Evolutionary conservation across 1,140 invertebrate species (phyloP), one percentile per base, ranked within the genome.

Genomic region (Trichonephila inaurata): DNA sequence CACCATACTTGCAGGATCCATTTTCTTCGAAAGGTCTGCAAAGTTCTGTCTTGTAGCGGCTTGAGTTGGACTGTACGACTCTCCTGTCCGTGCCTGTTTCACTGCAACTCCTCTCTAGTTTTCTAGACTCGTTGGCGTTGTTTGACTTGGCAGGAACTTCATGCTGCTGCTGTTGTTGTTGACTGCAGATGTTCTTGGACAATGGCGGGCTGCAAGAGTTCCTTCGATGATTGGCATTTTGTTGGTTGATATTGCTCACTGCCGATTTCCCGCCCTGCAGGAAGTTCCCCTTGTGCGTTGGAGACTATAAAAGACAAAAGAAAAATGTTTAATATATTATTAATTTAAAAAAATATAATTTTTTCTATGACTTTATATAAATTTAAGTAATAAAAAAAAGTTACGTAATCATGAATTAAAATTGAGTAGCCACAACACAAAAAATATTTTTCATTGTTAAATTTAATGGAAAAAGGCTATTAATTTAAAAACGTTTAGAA

Each of bases 11-110:
- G 97, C 99, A 99, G 92, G 97, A 97, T 62, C 99, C 99, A 94
- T 97, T 98, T 96, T 99, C 99, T 95, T 99, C 98, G 96, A 97
- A 99, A 6, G 99, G 98, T 94, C 99, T 97, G 96, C 99, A 99
- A 86, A 99, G 96, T 96, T 99, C 99, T n/a, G 99, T 99, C 97
- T 99, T 99, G 97, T 99, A 99, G 93, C 99, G 97, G 94, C 97
- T 98, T 8, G 97, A 97, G 95, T 97, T 93, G n/a, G n/a, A 58
- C 19, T 64, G 72, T 1, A 24, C 21, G 14, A 21, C 77, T 72
- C 58, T 33, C 72, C 58, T 85, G 24, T 24, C 44, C 12, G 40
- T 8, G 18, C 12, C 44, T 24, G 21, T 58, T 7, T 66, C 72
- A 24, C 92, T 93, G 21, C 40, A 24, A 58, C 85, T 89, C 64